A percentile compares a stretch with the other conserved stretches of the same genome.
Evolutionary conservation across 2,888 invertebrate genomes (phyloP).

Genomic region (Temnothorax rugatulus): DNA sequence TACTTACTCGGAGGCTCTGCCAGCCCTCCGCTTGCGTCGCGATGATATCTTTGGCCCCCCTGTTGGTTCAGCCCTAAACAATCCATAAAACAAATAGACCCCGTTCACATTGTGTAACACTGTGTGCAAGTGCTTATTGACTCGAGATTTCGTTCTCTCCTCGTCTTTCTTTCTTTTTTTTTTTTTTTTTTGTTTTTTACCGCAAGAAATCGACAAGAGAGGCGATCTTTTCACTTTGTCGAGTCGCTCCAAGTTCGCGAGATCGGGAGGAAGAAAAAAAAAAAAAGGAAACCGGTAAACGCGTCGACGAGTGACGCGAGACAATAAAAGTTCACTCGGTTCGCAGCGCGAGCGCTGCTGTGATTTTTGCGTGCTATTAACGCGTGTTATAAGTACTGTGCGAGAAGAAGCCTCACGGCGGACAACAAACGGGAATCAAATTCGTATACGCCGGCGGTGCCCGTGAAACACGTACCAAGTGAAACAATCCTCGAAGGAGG

Average conservation of each 20-base stretch:
- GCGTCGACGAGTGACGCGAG: conserved; percentile 2
- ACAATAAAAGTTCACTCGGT: conserved; percentile 6
- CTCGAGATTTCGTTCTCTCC: conserved; percentile 39
- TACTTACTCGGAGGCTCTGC: conserved; percentile 86
- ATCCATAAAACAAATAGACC: conserved; percentile 86
- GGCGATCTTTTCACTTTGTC: background rate
- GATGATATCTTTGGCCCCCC: conserved; percentile 88
- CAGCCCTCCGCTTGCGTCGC: conserved; percentile 86
- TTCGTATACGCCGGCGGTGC: conserved; percentile 1
- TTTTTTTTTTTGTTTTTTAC: conserved; percentile 18
- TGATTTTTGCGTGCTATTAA: conserved; percentile 50
- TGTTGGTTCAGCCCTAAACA: conserved; percentile 89
- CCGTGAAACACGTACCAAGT: conserved; percentile 52
- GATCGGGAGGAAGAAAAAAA: background rate
- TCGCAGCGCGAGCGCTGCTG: conserved; percentile 1
- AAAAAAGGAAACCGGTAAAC: conserved; percentile 8
- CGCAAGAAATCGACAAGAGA: background rate
- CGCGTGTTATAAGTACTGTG: conserved; percentile 52
- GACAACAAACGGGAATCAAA: conserved; percentile 32
- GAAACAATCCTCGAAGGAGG: conserved; percentile 45
- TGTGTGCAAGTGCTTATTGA: conserved; percentile 52
- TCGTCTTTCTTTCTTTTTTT: conserved; percentile 16
- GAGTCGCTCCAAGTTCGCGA: background rate
- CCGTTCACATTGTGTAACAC: conserved; percentile 81
- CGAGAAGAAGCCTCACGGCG: conserved; percentile 64